These are phyloP conservation scores for Alloscopus bannaensis DNA, from an alignment of 2,888 invertebrate species.

Conservation along the genomic window DNA sequence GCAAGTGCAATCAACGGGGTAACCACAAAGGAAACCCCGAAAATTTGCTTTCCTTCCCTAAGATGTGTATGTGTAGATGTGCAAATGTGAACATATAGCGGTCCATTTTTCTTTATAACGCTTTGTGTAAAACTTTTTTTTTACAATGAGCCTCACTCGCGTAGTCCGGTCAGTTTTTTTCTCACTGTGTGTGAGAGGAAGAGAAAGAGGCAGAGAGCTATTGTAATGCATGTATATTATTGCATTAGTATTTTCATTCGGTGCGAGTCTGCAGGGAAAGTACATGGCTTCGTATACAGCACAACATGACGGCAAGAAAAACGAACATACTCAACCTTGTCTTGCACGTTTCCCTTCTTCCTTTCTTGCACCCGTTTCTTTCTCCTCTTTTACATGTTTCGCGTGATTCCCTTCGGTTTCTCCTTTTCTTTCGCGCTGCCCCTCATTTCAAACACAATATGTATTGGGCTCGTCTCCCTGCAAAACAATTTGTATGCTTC, in stretches of 20 bases:
- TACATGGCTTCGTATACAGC: conserved; percentile 6
- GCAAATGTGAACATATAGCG: background rate
- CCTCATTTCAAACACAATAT: too few species aligned
- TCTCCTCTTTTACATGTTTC: conserved; percentile 10
- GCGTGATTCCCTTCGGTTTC: conserved; percentile 2
- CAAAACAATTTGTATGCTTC: conserved; percentile 3
- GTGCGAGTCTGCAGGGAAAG: background rate
- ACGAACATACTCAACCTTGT: conserved; percentile 22
- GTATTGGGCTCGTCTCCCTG: too few species aligned
- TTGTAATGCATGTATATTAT: too few species aligned
- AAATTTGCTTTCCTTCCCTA: background rate
- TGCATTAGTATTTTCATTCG: too few species aligned
- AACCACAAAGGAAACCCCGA: background rate
- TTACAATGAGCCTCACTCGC: background rate
- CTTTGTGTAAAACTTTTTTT: background rate
- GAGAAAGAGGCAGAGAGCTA: too few species aligned
- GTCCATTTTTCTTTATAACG: background rate
- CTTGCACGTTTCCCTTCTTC: conserved; percentile 1
- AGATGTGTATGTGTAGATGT: background rate
- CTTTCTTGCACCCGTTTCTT: too few species aligned
- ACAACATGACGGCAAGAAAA: conserved; percentile 15
- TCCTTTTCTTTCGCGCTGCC: too few species aligned
- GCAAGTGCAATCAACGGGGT: background rate
- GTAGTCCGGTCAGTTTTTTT: too few species aligned
- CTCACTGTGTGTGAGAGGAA: too few species aligned